phyloP scores from a whole-genome alignment of 1,140 invertebrate genomes.

The Diprion similis region DNA sequence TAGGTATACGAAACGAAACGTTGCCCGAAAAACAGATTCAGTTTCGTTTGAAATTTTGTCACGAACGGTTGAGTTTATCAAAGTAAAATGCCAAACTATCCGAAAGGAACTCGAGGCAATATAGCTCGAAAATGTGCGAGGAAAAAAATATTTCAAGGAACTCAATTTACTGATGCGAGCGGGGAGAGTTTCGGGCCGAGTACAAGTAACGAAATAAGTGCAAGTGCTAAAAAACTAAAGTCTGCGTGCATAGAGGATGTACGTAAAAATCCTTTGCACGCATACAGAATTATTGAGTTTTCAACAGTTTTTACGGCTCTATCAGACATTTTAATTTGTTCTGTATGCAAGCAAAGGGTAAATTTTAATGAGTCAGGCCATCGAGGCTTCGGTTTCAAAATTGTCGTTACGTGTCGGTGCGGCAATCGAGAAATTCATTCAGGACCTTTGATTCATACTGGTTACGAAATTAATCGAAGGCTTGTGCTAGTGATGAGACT shows the following conservation, averaged over 20 bases:
- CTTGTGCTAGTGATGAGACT: constrained; percentile 31
- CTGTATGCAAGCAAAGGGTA: constrained; percentile 26
- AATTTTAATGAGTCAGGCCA: constrained; percentile 29
- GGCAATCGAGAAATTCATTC: constrained; percentile 22
- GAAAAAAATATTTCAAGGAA: background rate
- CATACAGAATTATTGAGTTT: constrained; percentile 35
- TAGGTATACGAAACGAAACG: constrained; percentile 10
- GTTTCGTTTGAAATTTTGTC: constrained; percentile 7
- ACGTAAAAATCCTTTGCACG: constrained; percentile 20
- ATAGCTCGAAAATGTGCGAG: constrained; percentile 10
- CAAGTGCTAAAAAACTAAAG: constrained; percentile 21
- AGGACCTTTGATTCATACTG: constrained; percentile 26
- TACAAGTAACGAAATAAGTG: constrained; percentile 6
- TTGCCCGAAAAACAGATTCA: constrained; percentile 9
- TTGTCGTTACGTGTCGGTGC: constrained; percentile 29
- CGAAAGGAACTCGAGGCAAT: constrained; percentile 7
- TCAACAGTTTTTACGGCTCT: constrained; percentile 29
- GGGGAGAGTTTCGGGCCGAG: constrained; percentile 9
- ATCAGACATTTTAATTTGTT: constrained; percentile 28
- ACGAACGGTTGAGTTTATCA: background rate
- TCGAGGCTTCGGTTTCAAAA: constrained; percentile 32
- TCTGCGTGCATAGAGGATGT: constrained; percentile 24
- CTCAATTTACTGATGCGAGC: background rate
- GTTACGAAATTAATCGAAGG: constrained; percentile 34
- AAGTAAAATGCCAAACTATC: constrained; percentile 15